Conservation (phyloP, 2,113 vertebrate species). For the Eclectus roratus region DNA sequence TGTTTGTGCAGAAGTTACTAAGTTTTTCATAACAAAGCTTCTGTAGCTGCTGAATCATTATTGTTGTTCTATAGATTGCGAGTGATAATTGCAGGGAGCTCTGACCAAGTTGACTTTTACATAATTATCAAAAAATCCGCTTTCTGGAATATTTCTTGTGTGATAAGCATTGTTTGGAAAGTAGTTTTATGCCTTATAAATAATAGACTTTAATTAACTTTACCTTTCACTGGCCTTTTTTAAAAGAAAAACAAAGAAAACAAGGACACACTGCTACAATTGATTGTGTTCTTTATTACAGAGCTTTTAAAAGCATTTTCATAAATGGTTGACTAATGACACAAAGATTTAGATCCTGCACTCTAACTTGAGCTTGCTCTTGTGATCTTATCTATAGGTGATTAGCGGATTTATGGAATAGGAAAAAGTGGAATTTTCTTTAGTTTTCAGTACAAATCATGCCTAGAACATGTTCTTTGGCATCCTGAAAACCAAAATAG, state of each 20-base stretch:
- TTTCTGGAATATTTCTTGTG: slow-evolving; percentile 32
- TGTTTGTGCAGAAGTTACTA: not conserved
- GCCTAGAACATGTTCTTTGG: slow-evolving; percentile 8
- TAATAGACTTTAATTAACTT: not conserved
- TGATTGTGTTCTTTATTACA: slow-evolving; percentile 14
- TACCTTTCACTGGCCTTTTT: not conserved
- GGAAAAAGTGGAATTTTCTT: slow-evolving; percentile 39
- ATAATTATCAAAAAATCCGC: not conserved
- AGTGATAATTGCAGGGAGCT: not conserved
- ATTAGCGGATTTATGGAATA: slow-evolving; percentile 38
- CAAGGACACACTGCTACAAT: not conserved
- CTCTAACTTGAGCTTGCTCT: not conserved
- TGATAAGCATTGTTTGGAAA: slow-evolving; percentile 9
- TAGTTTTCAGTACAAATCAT: slow-evolving; percentile 27
- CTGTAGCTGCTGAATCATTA: not conserved
- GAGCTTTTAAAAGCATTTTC: slow-evolving; percentile 9
- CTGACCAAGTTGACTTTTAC: not conserved
- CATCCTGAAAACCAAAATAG: slow-evolving; percentile 16
- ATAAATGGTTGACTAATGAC: not conserved
- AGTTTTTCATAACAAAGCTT: not conserved
- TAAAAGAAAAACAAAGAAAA: not conserved
- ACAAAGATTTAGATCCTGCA: slow-evolving; percentile 33
- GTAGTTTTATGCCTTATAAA: slow-evolving; percentile 7
- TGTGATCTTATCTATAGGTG: slow-evolving; percentile 45
- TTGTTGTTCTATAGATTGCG: not conserved